phyloP scores from a whole-genome alignment of 2,888 invertebrate species.

The Apodemia hepburni region DNA sequence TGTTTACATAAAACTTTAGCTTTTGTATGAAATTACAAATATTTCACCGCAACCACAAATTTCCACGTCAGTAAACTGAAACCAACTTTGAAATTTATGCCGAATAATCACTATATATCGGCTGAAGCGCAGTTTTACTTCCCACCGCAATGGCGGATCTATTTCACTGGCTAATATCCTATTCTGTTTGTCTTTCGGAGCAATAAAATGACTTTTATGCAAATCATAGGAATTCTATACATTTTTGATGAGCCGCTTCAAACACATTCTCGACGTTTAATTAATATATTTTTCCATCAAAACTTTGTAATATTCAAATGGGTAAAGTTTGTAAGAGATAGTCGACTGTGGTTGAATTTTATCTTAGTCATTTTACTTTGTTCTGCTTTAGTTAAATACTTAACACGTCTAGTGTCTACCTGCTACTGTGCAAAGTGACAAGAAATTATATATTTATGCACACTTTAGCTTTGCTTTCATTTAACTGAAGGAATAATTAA shows the following conservation, averaged over 20 bases:
- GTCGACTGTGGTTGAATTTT: conserved; percentile 17
- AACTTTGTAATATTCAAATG: conserved; percentile 53
- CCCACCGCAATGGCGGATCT: conserved; percentile 56
- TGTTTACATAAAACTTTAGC: background rate
- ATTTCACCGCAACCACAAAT: background rate
- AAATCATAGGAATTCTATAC: conserved; percentile 80
- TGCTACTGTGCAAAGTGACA: background rate
- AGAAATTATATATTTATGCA: background rate
- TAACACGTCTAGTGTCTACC: background rate
- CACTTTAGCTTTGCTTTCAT: background rate
- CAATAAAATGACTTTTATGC: conserved; percentile 81
- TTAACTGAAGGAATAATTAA: too few relatives aligned
- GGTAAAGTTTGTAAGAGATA: conserved; percentile 22
- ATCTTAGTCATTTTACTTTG: conserved; percentile 7
- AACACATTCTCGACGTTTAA: conserved; percentile 66
- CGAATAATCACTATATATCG: conserved; percentile 10
- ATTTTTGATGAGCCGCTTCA: conserved; percentile 75
- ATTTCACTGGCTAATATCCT: conserved; percentile 74
- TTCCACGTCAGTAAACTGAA: background rate
- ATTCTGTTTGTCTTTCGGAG: conserved; percentile 78
- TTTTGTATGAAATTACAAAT: background rate
- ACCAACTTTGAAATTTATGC: conserved; percentile 8
- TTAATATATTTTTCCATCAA: conserved; percentile 74
- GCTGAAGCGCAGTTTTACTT: conserved; percentile 7
- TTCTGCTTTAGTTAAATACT: conserved; percentile 1